Percentiles rank a stretch among this genome's conserved stretches.
Evolutionary conservation across 2,888 invertebrate genomes (phyloP).

Genomic region (Sarcophaga caerulescens): DNA sequence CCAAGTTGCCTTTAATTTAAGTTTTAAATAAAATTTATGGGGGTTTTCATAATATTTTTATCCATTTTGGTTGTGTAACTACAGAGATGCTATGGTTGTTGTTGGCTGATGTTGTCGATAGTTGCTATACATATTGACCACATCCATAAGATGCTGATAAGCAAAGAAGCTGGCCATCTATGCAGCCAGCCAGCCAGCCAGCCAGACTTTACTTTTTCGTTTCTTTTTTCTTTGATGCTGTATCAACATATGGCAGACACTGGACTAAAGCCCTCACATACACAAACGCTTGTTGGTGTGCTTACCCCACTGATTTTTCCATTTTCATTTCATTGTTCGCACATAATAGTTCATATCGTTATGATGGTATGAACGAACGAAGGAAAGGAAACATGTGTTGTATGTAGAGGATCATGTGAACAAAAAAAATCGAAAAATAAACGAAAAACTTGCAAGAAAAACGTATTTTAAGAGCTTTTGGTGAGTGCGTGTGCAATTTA

Average conservation of each 20-base stretch:
- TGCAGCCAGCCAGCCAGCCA: neutral
- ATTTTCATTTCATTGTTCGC: conserved; percentile 3
- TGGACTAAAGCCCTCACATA: no score
- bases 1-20: conserved; percentile 38
- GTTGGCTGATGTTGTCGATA: conserved; percentile 26
- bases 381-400: neutral
- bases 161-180: conserved; percentile 30
- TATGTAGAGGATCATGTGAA: neutral
- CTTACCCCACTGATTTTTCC: no score
- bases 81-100: neutral
- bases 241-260: conserved; percentile 58
- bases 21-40: conserved; percentile 65
- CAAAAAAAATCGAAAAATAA: no score
- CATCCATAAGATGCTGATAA: conserved; percentile 65
- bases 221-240: neutral
- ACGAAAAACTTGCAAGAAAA: no score
- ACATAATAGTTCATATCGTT: conserved; percentile 44
- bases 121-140: neutral
- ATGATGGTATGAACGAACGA: neutral
- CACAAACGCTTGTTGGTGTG: no score
- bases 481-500: conserved; percentile 34
- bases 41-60: conserved; percentile 55
- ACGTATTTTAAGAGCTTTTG: no score
- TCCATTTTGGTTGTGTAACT: conserved; percentile 13
- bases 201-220: neutral